phyloP scores from a whole-genome alignment of 1,140 invertebrate genomes.

The Lycorma delicatula region DNA sequence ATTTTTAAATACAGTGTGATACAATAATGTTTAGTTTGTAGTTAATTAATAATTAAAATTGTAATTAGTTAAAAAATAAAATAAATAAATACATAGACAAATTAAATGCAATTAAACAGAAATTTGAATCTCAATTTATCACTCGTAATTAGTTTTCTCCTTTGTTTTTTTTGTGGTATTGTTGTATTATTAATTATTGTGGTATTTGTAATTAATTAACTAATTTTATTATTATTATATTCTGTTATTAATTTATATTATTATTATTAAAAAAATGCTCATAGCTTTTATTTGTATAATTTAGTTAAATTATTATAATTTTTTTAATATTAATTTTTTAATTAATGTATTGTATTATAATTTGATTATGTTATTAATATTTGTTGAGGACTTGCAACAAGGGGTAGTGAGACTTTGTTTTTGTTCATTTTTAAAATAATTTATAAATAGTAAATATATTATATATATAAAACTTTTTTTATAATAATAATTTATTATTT shows the following conservation, averaged over 20 bases:
- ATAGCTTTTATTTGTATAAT: neutral
- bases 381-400: no score
- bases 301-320: neutral
- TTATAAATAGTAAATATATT: no score
- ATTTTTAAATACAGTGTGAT: no score
- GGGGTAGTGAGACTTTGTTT: no score
- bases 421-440: no score
- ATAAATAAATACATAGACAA: no score
- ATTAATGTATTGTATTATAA: neutral
- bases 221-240: neutral
- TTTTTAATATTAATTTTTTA: neutral
- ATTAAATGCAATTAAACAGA: no score
- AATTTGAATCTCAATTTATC: neutral
- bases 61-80: no score
- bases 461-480: no score
- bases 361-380: neutral
- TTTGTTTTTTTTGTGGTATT: neutral
- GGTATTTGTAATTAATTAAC: neutral
- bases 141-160: neutral
- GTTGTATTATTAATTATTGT: neutral
- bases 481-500: no score
- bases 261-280: neutral
- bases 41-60: no score
- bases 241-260: neutral
- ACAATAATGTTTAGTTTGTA: no score